Conservation (phyloP, 2,797 vertebrate genomes). For the Lateolabrax maculatus region DNA sequence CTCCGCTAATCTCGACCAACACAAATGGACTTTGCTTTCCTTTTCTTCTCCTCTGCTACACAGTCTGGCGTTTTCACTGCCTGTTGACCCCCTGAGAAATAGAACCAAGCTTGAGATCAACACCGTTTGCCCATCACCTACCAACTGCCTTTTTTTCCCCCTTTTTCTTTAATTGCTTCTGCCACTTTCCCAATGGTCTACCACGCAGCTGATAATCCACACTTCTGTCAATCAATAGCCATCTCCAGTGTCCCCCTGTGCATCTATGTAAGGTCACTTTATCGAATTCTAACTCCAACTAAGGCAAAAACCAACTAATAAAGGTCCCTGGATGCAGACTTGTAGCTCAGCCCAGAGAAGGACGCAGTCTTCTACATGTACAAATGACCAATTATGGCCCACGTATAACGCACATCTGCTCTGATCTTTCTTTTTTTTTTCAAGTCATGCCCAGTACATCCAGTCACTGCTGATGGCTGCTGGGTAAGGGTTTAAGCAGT, state of each 20-base stretch:
- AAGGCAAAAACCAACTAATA: conserved; percentile 58
- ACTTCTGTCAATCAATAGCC: conserved; percentile 80
- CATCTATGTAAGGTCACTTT: conserved; percentile 81
- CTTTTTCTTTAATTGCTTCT: conserved; percentile 79
- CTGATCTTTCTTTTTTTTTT: too few species aligned
- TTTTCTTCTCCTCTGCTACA: background rate
- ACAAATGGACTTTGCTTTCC: conserved; percentile 36
- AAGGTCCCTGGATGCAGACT: conserved; percentile 47
- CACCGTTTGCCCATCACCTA: conserved; percentile 19
- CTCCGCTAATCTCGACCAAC: conserved; percentile 38
- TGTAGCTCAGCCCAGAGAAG: conserved; percentile 20
- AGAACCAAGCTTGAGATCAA: conserved; percentile 44
- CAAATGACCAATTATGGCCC: conserved; percentile 68
- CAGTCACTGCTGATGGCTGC: background rate
- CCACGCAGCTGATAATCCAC: conserved; percentile 73
- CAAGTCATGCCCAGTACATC: background rate
- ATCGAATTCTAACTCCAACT: conserved; percentile 75
- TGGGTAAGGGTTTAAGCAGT: background rate
- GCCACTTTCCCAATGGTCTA: conserved; percentile 71
- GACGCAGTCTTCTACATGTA: conserved; percentile 10
- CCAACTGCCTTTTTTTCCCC: conserved; percentile 30
- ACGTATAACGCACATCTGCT: conserved; percentile 9
- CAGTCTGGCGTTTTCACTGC: conserved; percentile 12
- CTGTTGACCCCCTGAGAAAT: conserved; percentile 52
- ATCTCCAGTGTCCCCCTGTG: conserved; percentile 70